Base-by-base conservation (phyloP, 2,113 vertebrate species). In the Nothocercus julius region DNA sequence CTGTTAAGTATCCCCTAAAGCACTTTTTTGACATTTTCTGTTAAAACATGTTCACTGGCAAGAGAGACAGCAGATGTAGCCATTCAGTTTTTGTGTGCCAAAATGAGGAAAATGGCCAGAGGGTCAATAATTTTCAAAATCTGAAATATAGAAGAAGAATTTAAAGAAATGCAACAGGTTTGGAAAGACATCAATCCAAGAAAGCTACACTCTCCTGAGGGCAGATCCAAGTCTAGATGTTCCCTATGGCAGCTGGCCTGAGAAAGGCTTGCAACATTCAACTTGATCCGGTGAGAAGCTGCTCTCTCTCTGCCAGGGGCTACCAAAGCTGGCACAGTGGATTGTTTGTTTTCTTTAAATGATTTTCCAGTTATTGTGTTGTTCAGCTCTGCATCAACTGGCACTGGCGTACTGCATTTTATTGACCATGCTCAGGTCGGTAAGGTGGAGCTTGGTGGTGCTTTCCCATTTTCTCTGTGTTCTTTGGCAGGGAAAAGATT, bases 401-500 rank as follows among this genome's bases (percentile, higher is more conserved):
- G 6, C 3, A 64, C 6, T 61, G 9, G 67, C 6, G 40, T 9
- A 51, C 18, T 64, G 7, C n/a, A 38, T 59, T 68, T 72, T 86
- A 19, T 53, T 63, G 38, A 80, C 21, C 13, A 56, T 76, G 16
- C 4, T 59, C n/a, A 79, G 5, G 49, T 49, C 21, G 11, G 10
- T 49, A 49, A 49, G 49, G 49, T 22, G 49, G 21, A 20, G 20
- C 47, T 47, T 47, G 47, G 45, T 28, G 13, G 40, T 40, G 16
- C 6, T 58, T 32, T 56, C 3, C 4, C 2, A 51, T 44, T 28
- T 56, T 82, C 5, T 1, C 25, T 78, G 3, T 70, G 27, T 56
- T 85, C 20, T 13, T 38, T 0, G 0, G 13, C 28, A 20, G 11
- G 9, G 51, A 85, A 49, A 82, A 85, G 4, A 3, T 49, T 24